Percentiles rank a stretch among this genome's conserved stretches.
Evolutionary conservation across 2,797 vertebrate genomes (phyloP).

Genomic region (Heteromormyrus szaboi): DNA sequence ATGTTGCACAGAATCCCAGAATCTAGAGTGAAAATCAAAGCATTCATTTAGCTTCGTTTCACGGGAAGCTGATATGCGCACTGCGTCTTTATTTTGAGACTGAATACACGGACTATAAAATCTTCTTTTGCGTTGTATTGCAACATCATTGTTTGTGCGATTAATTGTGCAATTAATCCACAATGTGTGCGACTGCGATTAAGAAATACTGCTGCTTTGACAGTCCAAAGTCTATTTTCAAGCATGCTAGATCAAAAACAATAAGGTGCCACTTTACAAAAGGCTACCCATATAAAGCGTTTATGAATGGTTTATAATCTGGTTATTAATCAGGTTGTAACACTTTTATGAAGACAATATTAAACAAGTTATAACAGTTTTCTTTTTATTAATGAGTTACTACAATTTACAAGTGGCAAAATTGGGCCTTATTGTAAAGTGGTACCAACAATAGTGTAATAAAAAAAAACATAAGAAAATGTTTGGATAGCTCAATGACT

Average conservation of each 20-base stretch:
- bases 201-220: neutral
- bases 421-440: neutral
- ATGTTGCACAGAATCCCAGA: neutral
- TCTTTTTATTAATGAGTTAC: neutral
- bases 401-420: neutral
- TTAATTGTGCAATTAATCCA: neutral
- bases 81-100: neutral
- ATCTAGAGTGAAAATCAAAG: neutral
- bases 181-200: neutral
- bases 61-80: neutral
- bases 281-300: neutral
- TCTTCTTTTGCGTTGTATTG: neutral
- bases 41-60: neutral
- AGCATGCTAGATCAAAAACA: neutral
- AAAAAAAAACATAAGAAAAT: neutral
- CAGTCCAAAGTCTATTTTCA: neutral
- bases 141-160: neutral
- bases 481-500: neutral
- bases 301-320: neutral
- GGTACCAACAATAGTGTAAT: neutral
- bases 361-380: neutral
- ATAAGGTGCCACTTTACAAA: neutral
- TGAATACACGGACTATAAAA: neutral
- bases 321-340: neutral
- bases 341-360: neutral